Percentiles rank a stretch among this genome's conserved stretches.
phyloP scores from a whole-genome alignment of 2,113 vertebrate genomes.

The Strigops habroptila region DNA sequence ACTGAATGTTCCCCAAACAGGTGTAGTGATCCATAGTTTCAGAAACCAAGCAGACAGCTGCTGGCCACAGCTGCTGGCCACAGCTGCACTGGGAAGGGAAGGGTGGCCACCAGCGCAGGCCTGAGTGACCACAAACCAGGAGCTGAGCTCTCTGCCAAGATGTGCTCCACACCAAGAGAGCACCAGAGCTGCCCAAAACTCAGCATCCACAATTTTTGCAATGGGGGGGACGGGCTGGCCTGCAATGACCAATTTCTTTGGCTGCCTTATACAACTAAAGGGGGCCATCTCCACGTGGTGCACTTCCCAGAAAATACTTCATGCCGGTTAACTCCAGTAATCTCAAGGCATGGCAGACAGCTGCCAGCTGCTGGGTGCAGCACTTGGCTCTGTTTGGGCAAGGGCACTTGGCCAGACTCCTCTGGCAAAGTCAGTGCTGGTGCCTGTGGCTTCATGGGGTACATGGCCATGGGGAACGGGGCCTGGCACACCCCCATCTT shows the following conservation, averaged over 20 bases:
- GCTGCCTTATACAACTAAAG: neutral
- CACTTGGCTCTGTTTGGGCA: neutral
- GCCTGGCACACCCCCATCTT: rapidly evolving
- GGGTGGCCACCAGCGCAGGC: neutral
- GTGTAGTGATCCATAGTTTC: neutral
- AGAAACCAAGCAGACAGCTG: neutral
- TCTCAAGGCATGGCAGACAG: neutral
- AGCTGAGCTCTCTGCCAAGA: neutral
- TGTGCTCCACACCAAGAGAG: neutral
- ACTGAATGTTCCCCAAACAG: neutral
- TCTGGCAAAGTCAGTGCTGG: neutral
- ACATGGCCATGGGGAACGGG: rapidly evolving
- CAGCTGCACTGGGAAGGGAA: neutral
- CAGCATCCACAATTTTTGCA: neutral
- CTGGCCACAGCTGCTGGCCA: neutral
- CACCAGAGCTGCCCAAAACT: neutral
- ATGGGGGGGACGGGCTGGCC: neutral
- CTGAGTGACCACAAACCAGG: neutral
- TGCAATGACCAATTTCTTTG: neutral
- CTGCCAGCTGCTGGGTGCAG: neutral
- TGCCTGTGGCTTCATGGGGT: rapidly evolving
- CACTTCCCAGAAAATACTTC: neutral
- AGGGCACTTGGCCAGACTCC: neutral
- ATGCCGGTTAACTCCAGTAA: neutral
- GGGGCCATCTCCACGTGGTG: rapidly evolving